Evolutionary conservation across 1,140 invertebrate genomes (phyloP), one percentile per base, ranked within the genome.

Genomic region (Aethina tumida): DNA sequence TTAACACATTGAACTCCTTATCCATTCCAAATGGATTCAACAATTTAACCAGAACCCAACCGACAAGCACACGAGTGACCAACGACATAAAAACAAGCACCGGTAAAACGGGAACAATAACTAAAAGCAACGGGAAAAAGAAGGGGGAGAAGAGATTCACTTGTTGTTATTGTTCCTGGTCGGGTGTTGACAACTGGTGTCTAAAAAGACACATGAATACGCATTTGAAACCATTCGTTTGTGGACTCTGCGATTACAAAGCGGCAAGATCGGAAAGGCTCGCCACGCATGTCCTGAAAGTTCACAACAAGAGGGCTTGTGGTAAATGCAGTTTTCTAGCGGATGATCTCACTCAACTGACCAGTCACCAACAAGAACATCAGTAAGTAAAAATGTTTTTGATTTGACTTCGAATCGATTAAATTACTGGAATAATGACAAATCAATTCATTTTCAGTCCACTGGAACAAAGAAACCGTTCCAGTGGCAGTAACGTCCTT

Each of bases 181-280:
- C 80, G 10, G 88, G 88, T 0, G 85, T 85, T n/a, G 88, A 92
- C 63, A 90, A 90, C 55, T 93, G 88, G 89, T 90, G 87, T 49
- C 64, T 92, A 32, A 91, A 92, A 62, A 71, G 88, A 5, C 89
- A 93, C 60, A 68, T 92, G 32, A 92, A 92, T 64, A 92, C 88
- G 10, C 89, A 93, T 62, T 73, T 90, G 50, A 92, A 91, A 61
- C 88, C 88, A 10, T 92, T 85, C 58, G 78, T 82, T 7, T 93
- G 89, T 62, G 76, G 78, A 28, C 68, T 92, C 8, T 93, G 89
- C 62, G 87, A 92, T 53, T 93, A 91, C 63, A 90, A 90, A 68
- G 87, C 88, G 26, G 87, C 86, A 8, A 71, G 87, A 25, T 81
- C 85, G 13, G 86, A 91, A 59, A 70, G 87, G 32, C 67, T 92